phyloP scores from a whole-genome alignment of 2,113 vertebrate genomes.

The Labrus mixtus region DNA sequence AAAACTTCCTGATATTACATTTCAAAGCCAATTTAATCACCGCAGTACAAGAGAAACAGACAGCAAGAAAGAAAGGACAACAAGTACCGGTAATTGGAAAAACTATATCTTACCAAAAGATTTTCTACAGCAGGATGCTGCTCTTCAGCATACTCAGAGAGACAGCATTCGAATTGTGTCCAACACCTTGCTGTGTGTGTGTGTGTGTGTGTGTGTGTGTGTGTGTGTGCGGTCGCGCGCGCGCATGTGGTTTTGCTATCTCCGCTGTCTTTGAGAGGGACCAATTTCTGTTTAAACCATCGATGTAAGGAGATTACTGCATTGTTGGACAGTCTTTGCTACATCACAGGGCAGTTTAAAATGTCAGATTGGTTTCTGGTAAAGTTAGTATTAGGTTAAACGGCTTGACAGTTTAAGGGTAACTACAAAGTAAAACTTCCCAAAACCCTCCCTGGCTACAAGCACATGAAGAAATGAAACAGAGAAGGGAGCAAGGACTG shows the following conservation, averaged over 20 bases:
- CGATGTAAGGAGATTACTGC: not conserved
- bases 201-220: not conserved
- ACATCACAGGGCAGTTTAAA: not conserved
- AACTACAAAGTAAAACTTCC: no score
- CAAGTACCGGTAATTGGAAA: constrained; percentile 65
- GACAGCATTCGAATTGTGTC: constrained; percentile 35
- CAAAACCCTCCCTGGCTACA: not conserved
- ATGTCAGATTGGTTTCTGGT: not conserved
- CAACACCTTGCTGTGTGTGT: constrained; percentile 28
- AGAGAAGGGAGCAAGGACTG: not conserved
- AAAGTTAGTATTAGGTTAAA: not conserved
- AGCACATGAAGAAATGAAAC: not conserved
- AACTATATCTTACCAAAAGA: constrained; percentile 44
- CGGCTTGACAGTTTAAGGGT: not conserved
- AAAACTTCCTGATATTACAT: constrained; percentile 79
- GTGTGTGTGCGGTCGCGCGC: no score
- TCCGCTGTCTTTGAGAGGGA: not conserved
- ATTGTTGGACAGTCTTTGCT: not conserved
- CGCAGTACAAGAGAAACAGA: constrained; percentile 50
- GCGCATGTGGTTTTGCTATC: no score
- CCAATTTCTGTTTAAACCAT: not conserved
- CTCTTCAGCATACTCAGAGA: constrained; percentile 34
- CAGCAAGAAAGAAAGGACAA: constrained; percentile 56
- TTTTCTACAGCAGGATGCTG: constrained; percentile 36
- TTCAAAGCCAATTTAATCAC: constrained; percentile 76